These are phyloP conservation scores for Triplophysa siluroides DNA, from an alignment of 2,113 vertebrate genomes.

Conservation along the genomic window DNA sequence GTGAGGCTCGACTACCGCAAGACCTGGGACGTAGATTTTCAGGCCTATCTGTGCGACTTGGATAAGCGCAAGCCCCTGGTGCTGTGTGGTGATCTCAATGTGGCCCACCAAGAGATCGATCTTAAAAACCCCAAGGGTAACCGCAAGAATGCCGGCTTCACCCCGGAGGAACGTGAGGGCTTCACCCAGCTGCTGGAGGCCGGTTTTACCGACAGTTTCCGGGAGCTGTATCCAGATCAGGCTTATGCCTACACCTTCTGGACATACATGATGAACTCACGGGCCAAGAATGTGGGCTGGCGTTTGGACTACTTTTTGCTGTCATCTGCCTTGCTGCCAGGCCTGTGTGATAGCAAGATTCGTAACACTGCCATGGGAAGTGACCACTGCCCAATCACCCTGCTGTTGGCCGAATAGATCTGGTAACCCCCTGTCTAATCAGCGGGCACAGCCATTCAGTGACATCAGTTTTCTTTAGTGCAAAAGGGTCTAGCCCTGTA, in stretches of 20 bases:
- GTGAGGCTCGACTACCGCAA: constrained; percentile 87
- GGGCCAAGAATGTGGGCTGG: constrained; percentile 89
- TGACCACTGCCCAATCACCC: constrained; percentile 90
- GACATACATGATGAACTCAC: constrained; percentile 92
- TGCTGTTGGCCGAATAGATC: constrained; percentile 76
- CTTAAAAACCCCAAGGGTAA: constrained; percentile 89
- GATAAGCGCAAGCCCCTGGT: constrained; percentile 83
- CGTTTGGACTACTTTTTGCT: constrained; percentile 89
- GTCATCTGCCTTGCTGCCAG: constrained; percentile 76
- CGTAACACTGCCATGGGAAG: constrained; percentile 83
- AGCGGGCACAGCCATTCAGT: too few species aligned
- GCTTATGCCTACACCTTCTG: constrained; percentile 87
- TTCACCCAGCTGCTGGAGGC: constrained; percentile 78
- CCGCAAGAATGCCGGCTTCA: constrained; percentile 88
- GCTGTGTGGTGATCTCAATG: constrained; percentile 89
- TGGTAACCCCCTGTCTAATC: neutral
- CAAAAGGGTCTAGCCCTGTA: neutral
- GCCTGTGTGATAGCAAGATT: constrained; percentile 89
- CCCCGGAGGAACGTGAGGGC: constrained; percentile 83
- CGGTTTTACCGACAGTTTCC: constrained; percentile 84
- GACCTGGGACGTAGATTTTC: constrained; percentile 87
- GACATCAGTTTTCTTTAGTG: neutral
- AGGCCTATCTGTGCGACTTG: constrained; percentile 77
- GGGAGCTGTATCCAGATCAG: constrained; percentile 82
- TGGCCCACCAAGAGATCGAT: constrained; percentile 89